Percentiles rank a stretch among this genome's conserved stretches.
Evolutionary conservation across 2,113 vertebrate genomes (phyloP).

Genomic region (Neodon shergylaensis): DNA sequence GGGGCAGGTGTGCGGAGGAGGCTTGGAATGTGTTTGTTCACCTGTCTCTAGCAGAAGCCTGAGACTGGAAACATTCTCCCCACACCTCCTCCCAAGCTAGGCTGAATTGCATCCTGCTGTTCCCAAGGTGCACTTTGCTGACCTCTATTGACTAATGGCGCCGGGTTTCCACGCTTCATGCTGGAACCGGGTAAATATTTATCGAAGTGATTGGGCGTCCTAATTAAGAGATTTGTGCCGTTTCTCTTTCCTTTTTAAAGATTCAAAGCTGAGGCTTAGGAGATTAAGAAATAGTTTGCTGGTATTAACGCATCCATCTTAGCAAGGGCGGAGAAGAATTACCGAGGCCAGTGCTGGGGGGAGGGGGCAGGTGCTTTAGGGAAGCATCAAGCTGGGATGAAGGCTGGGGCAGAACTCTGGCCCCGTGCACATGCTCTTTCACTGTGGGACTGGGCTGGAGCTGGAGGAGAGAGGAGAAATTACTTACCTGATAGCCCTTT

Average conservation of each 20-base stretch:
- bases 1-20: neutral
- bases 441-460: too few species aligned
- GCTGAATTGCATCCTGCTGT: neutral
- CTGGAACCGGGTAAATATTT: slow-evolving; percentile 75
- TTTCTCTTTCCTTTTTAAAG: slow-evolving; percentile 75
- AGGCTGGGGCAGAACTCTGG: neutral
- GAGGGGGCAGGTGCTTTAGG: neutral
- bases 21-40: neutral
- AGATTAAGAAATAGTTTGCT: slow-evolving; percentile 81
- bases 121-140: slow-evolving; percentile 5
- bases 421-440: neutral
- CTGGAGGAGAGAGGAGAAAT: neutral
- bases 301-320: slow-evolving; percentile 69
- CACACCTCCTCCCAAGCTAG: neutral
- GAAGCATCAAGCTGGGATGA: neutral
- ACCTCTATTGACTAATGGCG: slow-evolving; percentile 69
- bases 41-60: slow-evolving; percentile 12
- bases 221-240: slow-evolving; percentile 81
- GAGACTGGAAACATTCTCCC: neutral
- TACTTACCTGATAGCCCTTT: slow-evolving; percentile 18
- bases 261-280: slow-evolving; percentile 76
- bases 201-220: slow-evolving; percentile 74
- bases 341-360: neutral
- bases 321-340: slow-evolving; percentile 63
- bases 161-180: slow-evolving; percentile 55